Conservation (phyloP, 2,888 invertebrate genomes). For the Heliconius charithonia region DNA sequence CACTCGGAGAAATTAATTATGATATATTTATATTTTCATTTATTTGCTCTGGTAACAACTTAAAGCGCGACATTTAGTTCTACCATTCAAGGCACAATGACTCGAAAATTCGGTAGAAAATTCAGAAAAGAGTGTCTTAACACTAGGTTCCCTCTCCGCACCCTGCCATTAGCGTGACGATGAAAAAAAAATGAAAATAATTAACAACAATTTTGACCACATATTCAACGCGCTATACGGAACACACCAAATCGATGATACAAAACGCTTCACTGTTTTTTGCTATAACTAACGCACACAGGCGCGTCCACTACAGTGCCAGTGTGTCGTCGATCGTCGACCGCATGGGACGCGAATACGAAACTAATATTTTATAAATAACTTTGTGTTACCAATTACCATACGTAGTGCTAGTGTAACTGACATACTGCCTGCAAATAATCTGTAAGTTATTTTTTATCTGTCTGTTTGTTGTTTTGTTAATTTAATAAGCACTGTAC, state of each 20-base stretch:
- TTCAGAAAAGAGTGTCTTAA: neutral
- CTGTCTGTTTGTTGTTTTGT: neutral
- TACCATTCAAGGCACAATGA: no score
- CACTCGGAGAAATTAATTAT: no score
- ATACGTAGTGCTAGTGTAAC: slow-evolving; percentile 3
- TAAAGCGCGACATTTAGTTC: no score
- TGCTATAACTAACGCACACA: neutral
- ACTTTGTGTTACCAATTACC: slow-evolving; percentile 1
- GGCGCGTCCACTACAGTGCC: neutral
- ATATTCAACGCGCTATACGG: neutral
- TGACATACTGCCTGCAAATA: neutral
- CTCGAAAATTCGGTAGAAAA: no score
- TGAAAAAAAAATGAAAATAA: neutral
- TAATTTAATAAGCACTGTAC: neutral
- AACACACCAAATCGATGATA: neutral
- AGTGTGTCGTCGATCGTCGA: neutral
- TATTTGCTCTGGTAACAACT: no score
- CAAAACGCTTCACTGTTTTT: slow-evolving; percentile 12
- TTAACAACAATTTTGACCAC: neutral
- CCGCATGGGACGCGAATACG: slow-evolving; percentile 8
- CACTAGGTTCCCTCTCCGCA: no score
- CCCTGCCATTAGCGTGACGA: neutral
- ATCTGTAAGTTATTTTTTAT: neutral
- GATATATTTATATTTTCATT: no score
- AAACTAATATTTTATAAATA: neutral